These are phyloP conservation scores for Helleia helle DNA, from an alignment of 2,888 invertebrate genomes.

Conservation along the genomic window DNA sequence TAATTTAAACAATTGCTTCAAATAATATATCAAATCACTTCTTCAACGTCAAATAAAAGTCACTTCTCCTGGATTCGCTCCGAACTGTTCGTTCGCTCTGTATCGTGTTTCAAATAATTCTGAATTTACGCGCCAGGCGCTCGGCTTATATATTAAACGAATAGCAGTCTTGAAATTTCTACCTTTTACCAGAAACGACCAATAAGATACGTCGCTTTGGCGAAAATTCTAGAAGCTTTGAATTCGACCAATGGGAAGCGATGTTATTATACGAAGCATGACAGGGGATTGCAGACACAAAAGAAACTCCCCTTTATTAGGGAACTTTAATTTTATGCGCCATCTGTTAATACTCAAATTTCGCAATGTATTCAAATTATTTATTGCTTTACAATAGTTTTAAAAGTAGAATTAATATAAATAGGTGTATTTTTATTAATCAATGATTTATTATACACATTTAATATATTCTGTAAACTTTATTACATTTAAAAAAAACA, in stretches of 20 bases:
- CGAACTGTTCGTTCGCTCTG: conserved; percentile 36
- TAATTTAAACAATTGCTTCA: background rate
- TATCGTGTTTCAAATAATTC: conserved; percentile 48
- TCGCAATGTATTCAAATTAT: no score
- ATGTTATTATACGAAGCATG: conserved; percentile 18
- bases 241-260: conserved; percentile 30
- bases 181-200: conserved; percentile 29
- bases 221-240: conserved; percentile 35
- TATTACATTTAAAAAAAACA: no score
- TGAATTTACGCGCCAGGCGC: conserved; percentile 40
- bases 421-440: no score
- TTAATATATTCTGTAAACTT: no score
- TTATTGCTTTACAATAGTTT: no score
- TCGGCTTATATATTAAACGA: conserved; percentile 40
- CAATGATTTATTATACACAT: no score
- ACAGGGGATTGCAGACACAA: conserved; percentile 10
- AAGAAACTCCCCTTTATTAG: background rate
- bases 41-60: conserved; percentile 18
- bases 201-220: conserved; percentile 27
- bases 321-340: background rate
- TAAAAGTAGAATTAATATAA: no score
- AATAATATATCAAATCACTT: no score
- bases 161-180: conserved; percentile 39
- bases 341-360: no score
- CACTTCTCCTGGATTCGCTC: conserved; percentile 33